A percentile compares a stretch with the other conserved stretches of the same genome.
Evolutionary conservation across 1,140 invertebrate species (phyloP).

Genomic region (Drosophila lacertosa): DNA sequence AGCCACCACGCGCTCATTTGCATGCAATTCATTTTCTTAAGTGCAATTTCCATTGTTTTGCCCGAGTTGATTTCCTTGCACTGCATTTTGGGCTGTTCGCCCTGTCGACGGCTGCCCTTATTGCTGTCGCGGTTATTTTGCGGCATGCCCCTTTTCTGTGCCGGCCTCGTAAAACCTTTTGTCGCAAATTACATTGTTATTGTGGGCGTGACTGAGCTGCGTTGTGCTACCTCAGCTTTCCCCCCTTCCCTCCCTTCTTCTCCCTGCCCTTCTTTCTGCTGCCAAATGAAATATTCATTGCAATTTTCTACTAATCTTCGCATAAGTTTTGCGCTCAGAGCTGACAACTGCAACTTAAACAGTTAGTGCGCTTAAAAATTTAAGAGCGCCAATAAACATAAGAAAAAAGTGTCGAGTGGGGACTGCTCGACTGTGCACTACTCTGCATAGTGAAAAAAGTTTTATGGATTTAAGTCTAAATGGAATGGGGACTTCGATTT

Average conservation of each 20-base stretch:
- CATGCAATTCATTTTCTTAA: conserved; percentile 83
- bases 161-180: conserved; percentile 51
- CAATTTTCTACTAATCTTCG: conserved; percentile 46
- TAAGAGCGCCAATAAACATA: conserved; percentile 29
- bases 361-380: conserved; percentile 29
- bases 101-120: conserved; percentile 23
- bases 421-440: background rate
- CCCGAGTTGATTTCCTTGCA: conserved; percentile 60
- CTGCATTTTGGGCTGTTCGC: conserved; percentile 27
- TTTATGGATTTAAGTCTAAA: too few species aligned
- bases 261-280: background rate
- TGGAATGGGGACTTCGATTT: too few species aligned
- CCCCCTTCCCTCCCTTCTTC: background rate
- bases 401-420: background rate
- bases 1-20: conserved; percentile 58
- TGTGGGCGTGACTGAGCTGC: conserved; percentile 26
- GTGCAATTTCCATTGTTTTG: conserved; percentile 80
- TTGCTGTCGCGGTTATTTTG: conserved; percentile 18
- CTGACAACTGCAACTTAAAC: conserved; percentile 35
- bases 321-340: conserved; percentile 38
- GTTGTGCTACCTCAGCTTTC: background rate
- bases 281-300: conserved; percentile 35
- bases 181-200: conserved; percentile 76
- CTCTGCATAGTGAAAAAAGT: background rate
- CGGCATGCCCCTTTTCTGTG: conserved; percentile 15